These are phyloP conservation scores for Epicampocera succincta DNA, from an alignment of 2,888 invertebrate genomes.

Conservation along the genomic window DNA sequence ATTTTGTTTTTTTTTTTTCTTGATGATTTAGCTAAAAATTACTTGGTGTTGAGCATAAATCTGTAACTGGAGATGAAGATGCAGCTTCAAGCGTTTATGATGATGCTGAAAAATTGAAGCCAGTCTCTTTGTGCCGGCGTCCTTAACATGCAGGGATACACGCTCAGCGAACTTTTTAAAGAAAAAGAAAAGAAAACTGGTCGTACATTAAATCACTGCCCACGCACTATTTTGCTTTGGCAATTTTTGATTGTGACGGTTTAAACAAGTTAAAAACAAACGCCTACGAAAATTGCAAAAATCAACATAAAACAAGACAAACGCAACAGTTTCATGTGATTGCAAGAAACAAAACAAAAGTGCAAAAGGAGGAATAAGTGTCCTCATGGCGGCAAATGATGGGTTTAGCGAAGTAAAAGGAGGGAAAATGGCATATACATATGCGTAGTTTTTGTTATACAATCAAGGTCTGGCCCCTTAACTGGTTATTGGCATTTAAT, in stretches of 20 bases:
- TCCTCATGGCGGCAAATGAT: slow-evolving; percentile 43
- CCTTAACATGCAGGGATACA: slow-evolving; percentile 5
- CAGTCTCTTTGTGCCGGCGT: slow-evolving; percentile 2
- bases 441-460: slow-evolving; percentile 26
- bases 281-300: slow-evolving; percentile 57
- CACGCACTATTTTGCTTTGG: slow-evolving; percentile 48
- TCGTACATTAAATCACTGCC: slow-evolving; percentile 55
- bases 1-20: no score
- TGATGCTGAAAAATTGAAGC: slow-evolving; percentile 40
- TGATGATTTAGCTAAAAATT: background rate
- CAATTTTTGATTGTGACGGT: slow-evolving; percentile 37
- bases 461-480: slow-evolving; percentile 43
- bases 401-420: background rate
- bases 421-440: background rate
- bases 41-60: slow-evolving; percentile 43
- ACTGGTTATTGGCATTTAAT: slow-evolving; percentile 51
- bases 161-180: background rate
- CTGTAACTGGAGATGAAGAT: slow-evolving; percentile 47
- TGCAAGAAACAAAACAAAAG: background rate
- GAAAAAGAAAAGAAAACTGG: slow-evolving; percentile 7
- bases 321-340: background rate
- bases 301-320: background rate
- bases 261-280: slow-evolving; percentile 60
- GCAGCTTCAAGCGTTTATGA: background rate
- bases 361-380: background rate